Base-by-base conservation (phyloP, 2,113 vertebrate species). In the Tretioscincus oriximinensis region DNA sequence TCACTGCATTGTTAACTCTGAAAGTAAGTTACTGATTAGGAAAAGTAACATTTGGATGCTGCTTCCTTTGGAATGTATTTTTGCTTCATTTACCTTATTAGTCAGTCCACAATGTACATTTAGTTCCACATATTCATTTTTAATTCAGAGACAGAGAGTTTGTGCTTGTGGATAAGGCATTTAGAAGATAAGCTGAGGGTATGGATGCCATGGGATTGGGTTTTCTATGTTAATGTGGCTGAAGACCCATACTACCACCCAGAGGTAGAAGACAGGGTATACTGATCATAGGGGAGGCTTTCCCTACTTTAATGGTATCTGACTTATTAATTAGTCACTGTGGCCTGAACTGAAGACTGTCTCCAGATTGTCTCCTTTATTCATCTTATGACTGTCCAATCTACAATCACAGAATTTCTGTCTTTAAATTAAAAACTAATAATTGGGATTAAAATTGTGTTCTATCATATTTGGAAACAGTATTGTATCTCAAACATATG, bases 1-100 rank as follows among this genome's bases (percentile, higher is more conserved):
- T 28, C 73, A 66, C 18, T 54, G 31, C 61, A 83, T 9, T 41
- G 35, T 41, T 67, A 63, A 49, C 65, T 71, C 2, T 63, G 21
- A 82, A 71, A 82, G 68, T 70, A 82, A 71, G 47, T 51, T 10
- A 82, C 18, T 14, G 61, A 64, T 77, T 64, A 35, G 54, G 22
- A 9, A 71, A 29, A 47, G 21, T 45, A 28, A 82, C 51, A 70
- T 65, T 72, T 35, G 47, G 22, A 29, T 67, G 47, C 54, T 58
- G 54, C 54, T 58, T 58, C 54, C 54, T 18, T 11, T 9, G 61
- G 6, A 84, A 70, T 61, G 6, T 20, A 65, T 70, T 31, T 10
- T 79, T 31, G 31, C 51, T 70, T 66, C 26, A 51, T 35, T 29
- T 41, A 35, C 16, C 28, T 1, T 68, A 79, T 71, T 61, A 61